These are phyloP conservation scores for Leuciscus idus DNA, from an alignment of 2,113 vertebrate species.

Conservation along the genomic window DNA sequence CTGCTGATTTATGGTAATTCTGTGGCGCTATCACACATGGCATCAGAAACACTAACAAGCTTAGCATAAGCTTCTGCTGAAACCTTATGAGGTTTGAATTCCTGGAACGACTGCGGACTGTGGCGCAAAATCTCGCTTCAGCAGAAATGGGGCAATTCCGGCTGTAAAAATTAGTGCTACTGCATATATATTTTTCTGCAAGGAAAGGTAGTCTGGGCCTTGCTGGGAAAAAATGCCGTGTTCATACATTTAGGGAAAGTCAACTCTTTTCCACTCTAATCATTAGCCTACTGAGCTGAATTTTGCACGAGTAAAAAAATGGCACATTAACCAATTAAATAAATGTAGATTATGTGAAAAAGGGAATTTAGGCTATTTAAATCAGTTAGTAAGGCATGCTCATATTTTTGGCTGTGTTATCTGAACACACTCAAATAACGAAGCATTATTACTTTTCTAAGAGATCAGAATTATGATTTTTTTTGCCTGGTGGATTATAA, in stretches of 20 bases:
- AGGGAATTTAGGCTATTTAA: not conserved
- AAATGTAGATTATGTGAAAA: not conserved
- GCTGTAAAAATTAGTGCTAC: constrained; percentile 79
- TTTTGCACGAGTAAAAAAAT: not conserved
- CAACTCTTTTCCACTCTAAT: constrained; percentile 67
- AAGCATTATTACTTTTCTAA: not conserved
- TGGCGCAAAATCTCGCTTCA: constrained; percentile 96
- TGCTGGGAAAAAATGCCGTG: constrained; percentile 70
- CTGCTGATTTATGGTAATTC: constrained; percentile 99
- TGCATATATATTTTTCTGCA: constrained; percentile 78
- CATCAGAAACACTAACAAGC: constrained; percentile 99
- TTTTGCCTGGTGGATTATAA: too few species aligned
- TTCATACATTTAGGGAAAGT: constrained; percentile 68
- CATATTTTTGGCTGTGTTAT: not conserved
- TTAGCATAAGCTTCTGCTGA: constrained; percentile 99
- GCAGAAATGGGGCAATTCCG: constrained; percentile 86
- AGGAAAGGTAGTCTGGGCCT: constrained; percentile 75
- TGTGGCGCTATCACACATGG: constrained; percentile 87
- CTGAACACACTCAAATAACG: not conserved
- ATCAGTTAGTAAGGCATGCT: not conserved
- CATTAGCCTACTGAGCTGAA: constrained; percentile 67
- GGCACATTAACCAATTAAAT: not conserved
- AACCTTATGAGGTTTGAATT: constrained; percentile 99
- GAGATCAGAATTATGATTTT: not conserved
- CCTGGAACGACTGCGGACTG: constrained; percentile 94